Conservation (phyloP, 2,113 vertebrate genomes). For the Brachyhypopomus occidentalis region DNA sequence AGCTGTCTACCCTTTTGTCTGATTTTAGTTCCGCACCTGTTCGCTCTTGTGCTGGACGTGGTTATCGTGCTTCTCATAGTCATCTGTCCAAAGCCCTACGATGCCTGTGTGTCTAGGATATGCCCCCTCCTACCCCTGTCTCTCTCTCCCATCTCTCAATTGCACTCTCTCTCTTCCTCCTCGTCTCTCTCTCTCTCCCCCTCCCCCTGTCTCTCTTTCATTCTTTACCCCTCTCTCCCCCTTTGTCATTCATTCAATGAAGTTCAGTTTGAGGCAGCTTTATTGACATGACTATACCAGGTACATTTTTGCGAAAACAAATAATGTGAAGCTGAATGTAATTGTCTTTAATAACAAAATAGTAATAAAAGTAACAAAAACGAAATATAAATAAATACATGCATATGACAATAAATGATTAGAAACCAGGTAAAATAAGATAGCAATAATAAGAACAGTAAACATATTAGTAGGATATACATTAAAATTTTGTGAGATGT, state of each 20-base stretch:
- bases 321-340: too few species aligned
- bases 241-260: neutral
- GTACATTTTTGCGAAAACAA: slow-evolving; percentile 67
- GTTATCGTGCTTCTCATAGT: slow-evolving; percentile 10
- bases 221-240: neutral
- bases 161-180: neutral
- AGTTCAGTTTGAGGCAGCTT: too few species aligned
- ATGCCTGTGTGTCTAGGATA: slow-evolving; percentile 31
- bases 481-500: too few species aligned
- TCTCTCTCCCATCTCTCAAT: neutral
- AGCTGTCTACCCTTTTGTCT: too few species aligned
- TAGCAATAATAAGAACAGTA: too few species aligned
- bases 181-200: too few species aligned
- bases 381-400: too few species aligned
- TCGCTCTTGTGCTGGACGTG: slow-evolving; percentile 27
- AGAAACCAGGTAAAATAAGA: too few species aligned
- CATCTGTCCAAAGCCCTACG: slow-evolving; percentile 24
- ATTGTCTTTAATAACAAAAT: too few species aligned
- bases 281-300: neutral
- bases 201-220: neutral
- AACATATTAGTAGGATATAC: too few species aligned
- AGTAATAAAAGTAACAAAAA: too few species aligned
- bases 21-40: slow-evolving; percentile 41
- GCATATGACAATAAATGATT: too few species aligned
- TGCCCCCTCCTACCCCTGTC: neutral